Percentiles rank a stretch among this genome's conserved stretches.
Conservation (phyloP, 1,140 invertebrate species). For the Neoseiulus cucumeris region DNA sequence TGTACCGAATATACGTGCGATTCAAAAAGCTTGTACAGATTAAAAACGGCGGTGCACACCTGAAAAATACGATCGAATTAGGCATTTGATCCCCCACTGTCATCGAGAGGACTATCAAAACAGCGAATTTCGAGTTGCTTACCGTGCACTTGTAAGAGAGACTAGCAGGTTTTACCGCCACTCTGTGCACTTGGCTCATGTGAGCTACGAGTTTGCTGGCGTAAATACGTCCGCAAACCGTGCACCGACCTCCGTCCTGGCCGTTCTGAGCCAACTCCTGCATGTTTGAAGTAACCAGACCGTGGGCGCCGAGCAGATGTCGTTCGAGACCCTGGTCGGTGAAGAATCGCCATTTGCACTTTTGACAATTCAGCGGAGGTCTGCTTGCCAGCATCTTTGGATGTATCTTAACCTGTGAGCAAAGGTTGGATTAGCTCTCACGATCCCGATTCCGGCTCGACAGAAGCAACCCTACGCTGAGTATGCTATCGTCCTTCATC, state of each 20-base stretch:
- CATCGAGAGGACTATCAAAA: too few species aligned
- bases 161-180: conserved; percentile 73
- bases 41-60: conserved; percentile 71
- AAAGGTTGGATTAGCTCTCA: too few species aligned
- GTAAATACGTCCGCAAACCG: conserved; percentile 74
- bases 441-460: too few species aligned
- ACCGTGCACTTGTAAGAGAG: conserved; percentile 78
- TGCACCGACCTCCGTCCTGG: conserved; percentile 77
- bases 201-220: conserved; percentile 79
- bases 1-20: conserved; percentile 82
- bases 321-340: conserved; percentile 70
- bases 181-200: conserved; percentile 66
- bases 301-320: conserved; percentile 76
- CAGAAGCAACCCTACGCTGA: too few species aligned
- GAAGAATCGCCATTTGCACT: conserved; percentile 73
- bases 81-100: too few species aligned
- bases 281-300: conserved; percentile 82
- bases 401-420: conserved; percentile 55
- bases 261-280: conserved; percentile 83
- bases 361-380: conserved; percentile 81
- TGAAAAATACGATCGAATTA: too few species aligned
- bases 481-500: too few species aligned
- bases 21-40: conserved; percentile 84
- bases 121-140: too few species aligned
- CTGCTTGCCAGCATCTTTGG: conserved; percentile 86